These are phyloP conservation scores for Physocephala rufipes DNA, from an alignment of 2,888 invertebrate species.

Conservation along the genomic window DNA sequence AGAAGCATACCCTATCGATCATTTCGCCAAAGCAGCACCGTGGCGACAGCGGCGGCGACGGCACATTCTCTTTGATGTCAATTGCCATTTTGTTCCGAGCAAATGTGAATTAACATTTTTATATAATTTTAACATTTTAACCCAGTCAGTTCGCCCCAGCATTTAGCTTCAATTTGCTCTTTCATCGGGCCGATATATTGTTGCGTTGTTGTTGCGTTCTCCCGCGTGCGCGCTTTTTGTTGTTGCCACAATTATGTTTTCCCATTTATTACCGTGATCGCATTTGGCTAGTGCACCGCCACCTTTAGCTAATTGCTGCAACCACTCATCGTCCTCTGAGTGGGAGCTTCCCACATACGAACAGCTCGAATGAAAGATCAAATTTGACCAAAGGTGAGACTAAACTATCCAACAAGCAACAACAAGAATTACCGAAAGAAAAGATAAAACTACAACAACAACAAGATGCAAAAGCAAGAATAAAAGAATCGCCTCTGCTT, in stretches of 20 bases:
- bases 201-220: too few relatives aligned
- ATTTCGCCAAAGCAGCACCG: too few relatives aligned
- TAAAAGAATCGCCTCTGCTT: slow-evolving; percentile 11
- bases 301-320: slow-evolving; percentile 23
- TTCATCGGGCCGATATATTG: neutral
- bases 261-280: slow-evolving; percentile 15
- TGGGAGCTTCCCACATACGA: slow-evolving; percentile 11
- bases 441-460: neutral
- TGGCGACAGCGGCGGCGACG: slow-evolving; percentile 16
- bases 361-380: slow-evolving; percentile 21
- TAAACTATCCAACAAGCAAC: neutral
- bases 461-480: neutral
- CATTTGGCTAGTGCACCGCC: slow-evolving; percentile 9
- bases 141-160: neutral
- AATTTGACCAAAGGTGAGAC: slow-evolving; percentile 20
- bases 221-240: neutral
- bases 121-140: slow-evolving; percentile 16
- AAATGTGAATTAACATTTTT: slow-evolving; percentile 14
- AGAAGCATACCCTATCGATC: slow-evolving; percentile 2
- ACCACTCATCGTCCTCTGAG: neutral
- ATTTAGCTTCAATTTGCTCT: neutral
- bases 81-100: slow-evolving; percentile 39
- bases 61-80: slow-evolving; percentile 47
- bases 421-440: too few relatives aligned
- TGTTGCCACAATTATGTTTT: slow-evolving; percentile 27